Evolutionary conservation across 2,888 invertebrate genomes (phyloP), one percentile per base, ranked within the genome.

Genomic region (Lycocerus yunnanus): DNA sequence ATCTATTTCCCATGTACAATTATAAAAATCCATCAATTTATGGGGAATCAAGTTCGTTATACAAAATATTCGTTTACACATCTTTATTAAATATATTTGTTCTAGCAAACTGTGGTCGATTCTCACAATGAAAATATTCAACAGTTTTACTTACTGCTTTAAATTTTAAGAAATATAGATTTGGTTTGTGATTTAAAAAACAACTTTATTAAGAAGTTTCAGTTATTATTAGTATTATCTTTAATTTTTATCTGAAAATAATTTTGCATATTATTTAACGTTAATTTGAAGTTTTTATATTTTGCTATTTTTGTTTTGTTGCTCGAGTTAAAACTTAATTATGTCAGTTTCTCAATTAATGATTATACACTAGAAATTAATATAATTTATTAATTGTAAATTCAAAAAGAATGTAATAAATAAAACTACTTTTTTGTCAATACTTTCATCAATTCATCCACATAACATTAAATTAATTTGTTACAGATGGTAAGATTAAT

Each of bases 401-500:
- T 21, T 21, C 1, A n/a, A n/a, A 43, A n/a, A 27, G 2, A 24
- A 24, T 24, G 9, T 13, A 13, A 27, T 27, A 27, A 27, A 43
- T n/a, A n/a, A 43, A 43, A 43, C 43, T n/a, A 43, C n/a, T 43
- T 43, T n/a, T n/a, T 43, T 43, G 43, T 43, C 6, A 13, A n/a
- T 43, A 43, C n/a, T n/a, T 1, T 27, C 27, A 27, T 11, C n/a
- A 43, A 43, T n/a, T 43, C n/a, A 43, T n/a, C 6, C n/a, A 43
- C 5, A 11, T n/a, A 27, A 27, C 13, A 43, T 6, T 43, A 43
- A 43, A 43, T 43, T 43, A 43, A 5, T 43, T 43, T 43, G n/a
- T n/a, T 2, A 0, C 2, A 43, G 61, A 16, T 15, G 66, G 69
- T 60, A 69, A 43, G 10, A 61, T 10, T 18, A 94, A 88, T 72